phyloP scores from a whole-genome alignment of 1,140 invertebrate species.

The Lasioglossum baleicum region DNA sequence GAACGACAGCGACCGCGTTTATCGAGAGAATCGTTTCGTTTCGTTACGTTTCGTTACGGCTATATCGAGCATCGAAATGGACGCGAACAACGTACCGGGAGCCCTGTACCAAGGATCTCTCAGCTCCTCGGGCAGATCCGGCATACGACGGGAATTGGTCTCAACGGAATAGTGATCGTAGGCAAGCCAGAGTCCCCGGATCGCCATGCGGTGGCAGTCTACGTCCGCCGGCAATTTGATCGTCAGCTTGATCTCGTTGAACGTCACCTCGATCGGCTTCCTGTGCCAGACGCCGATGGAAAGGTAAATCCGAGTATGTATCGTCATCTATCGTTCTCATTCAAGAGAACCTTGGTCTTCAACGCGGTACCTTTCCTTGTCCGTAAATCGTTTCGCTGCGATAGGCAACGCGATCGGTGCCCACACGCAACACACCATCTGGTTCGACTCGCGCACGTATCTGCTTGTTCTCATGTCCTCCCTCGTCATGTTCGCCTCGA shows the following conservation, averaged over 20 bases:
- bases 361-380: slow-evolving; percentile 66
- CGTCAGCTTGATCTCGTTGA: slow-evolving; percentile 81
- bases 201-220: slow-evolving; percentile 80
- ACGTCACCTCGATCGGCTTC: slow-evolving; percentile 80
- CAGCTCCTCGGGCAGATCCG: slow-evolving; percentile 62
- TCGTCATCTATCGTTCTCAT: background rate
- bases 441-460: slow-evolving; percentile 75
- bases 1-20: background rate
- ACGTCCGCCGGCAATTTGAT: slow-evolving; percentile 82
- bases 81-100: background rate
- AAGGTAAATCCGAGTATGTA: no score
- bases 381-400: slow-evolving; percentile 64
- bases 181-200: slow-evolving; percentile 82
- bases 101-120: background rate
- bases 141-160: slow-evolving; percentile 71
- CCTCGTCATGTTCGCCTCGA: slow-evolving; percentile 78
- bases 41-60: no score
- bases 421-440: slow-evolving; percentile 80
- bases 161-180: slow-evolving; percentile 82
- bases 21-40: background rate
- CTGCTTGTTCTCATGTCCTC: slow-evolving; percentile 79
- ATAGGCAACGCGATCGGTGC: slow-evolving; percentile 78
- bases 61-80: background rate
- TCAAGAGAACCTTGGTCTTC: no score
- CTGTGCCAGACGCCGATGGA: slow-evolving; percentile 51